Percentiles rank a stretch among this genome's conserved stretches.
These are phyloP conservation scores for Argyrosomus japonicus DNA, from an alignment of 2,113 vertebrate genomes.

Conservation along the genomic window DNA sequence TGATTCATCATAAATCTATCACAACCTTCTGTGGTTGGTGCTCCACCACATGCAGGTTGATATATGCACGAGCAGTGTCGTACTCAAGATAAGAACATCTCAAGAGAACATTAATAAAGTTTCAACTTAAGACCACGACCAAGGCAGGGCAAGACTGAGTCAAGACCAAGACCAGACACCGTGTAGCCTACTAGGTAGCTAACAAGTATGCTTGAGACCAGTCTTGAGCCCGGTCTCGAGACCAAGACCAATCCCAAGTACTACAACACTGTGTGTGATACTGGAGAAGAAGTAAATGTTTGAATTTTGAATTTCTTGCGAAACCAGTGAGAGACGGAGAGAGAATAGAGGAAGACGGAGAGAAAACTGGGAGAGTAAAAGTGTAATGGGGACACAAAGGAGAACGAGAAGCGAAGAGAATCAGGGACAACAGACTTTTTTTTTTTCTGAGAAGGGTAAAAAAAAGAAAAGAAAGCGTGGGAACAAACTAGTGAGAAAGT, in stretches of 20 bases:
- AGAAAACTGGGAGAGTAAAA: not conserved
- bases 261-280: not conserved
- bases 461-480: not conserved
- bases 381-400: not conserved
- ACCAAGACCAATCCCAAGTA: too few relatives aligned
- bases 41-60: too few relatives aligned
- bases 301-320: not conserved
- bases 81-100: too few relatives aligned
- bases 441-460: not conserved
- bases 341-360: not conserved
- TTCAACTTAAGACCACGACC: too few relatives aligned
- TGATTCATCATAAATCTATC: not conserved
- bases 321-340: not conserved
- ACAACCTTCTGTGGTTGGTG: not conserved
- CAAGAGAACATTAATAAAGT: too few relatives aligned
- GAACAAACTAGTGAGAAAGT: not conserved
- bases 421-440: not conserved
- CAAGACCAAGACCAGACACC: too few relatives aligned
- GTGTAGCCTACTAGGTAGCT: too few relatives aligned
- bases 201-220: too few relatives aligned
- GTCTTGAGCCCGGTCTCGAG: too few relatives aligned
- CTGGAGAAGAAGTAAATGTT: not conserved
- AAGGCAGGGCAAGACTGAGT: too few relatives aligned
- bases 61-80: too few relatives aligned
- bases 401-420: not conserved